A percentile compares a stretch with the other conserved stretches of the same genome.
phyloP scores from a whole-genome alignment of 2,888 invertebrate species.

The Nycteola revayana region DNA sequence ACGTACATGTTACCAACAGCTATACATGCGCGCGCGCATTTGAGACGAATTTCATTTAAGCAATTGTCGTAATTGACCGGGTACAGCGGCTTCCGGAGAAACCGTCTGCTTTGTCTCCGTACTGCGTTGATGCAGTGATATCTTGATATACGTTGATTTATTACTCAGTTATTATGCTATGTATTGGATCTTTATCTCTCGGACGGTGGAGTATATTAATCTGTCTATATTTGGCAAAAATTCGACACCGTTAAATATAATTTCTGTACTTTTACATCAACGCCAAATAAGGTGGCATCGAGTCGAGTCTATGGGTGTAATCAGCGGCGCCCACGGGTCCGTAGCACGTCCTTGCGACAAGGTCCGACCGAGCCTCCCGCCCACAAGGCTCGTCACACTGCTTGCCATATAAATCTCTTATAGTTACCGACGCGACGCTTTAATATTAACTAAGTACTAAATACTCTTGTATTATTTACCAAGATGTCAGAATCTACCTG shows the following conservation, averaged over 20 bases:
- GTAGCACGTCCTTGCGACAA: conserved; percentile 70
- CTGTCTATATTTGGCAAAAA: conserved; percentile 29
- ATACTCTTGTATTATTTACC: neutral
- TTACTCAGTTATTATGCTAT: conserved; percentile 5
- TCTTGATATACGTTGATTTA: conserved; percentile 16
- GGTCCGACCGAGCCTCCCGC: conserved; percentile 70
- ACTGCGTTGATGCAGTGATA: conserved; percentile 39
- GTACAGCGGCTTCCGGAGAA: conserved; percentile 69
- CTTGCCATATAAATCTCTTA: conserved; percentile 22
- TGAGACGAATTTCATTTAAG: conserved; percentile 77
- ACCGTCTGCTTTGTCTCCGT: conserved; percentile 53
- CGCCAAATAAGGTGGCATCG: conserved; percentile 65
- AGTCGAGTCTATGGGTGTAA: conserved; percentile 39
- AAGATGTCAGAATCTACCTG: neutral
- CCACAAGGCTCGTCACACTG: conserved; percentile 41
- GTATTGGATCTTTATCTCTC: conserved; percentile 4
- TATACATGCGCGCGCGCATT: conserved; percentile 52
- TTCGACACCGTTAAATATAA: conserved; percentile 22
- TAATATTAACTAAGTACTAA: neutral
- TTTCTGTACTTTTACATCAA: conserved; percentile 27
- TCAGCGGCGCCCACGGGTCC: conserved; percentile 55
- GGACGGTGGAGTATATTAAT: no score
- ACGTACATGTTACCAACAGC: conserved; percentile 46
- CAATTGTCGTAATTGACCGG: conserved; percentile 78
- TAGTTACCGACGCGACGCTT: conserved; percentile 5